Percentiles rank a stretch among this genome's conserved stretches.
phyloP scores from a whole-genome alignment of 2,113 vertebrate species.

The Thermophis baileyi region DNA sequence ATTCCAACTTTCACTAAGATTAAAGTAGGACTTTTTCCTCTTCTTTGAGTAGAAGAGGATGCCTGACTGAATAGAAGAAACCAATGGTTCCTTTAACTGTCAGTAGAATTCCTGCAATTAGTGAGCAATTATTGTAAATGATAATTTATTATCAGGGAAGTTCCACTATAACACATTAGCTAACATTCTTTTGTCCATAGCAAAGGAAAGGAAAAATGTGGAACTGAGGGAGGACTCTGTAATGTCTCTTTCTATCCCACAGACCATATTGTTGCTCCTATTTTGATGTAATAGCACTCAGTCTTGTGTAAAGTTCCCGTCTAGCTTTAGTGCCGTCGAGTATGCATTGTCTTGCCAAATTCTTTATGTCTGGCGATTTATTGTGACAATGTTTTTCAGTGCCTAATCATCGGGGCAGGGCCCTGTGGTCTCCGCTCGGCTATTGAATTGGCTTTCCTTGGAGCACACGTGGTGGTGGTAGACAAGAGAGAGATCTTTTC shows the following conservation, averaged over 20 bases:
- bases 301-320: background rate
- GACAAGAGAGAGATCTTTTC: slow-evolving; percentile 87
- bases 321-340: background rate
- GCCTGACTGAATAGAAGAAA: background rate
- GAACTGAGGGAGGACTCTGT: background rate
- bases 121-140: background rate
- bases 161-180: background rate
- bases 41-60: background rate
- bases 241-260: background rate
- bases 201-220: background rate
- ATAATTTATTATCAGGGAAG: background rate
- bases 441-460: slow-evolving; percentile 87
- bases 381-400: slow-evolving; percentile 58
- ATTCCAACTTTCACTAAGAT: background rate
- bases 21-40: background rate
- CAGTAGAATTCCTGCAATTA: background rate
- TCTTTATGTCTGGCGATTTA: background rate
- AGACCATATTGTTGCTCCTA: background rate
- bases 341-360: background rate
- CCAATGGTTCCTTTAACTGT: background rate
- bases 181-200: background rate
- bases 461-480: slow-evolving; percentile 83
- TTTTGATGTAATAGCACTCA: background rate
- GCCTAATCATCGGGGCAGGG: slow-evolving; percentile 88
- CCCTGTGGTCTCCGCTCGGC: slow-evolving; percentile 89